Evolutionary conservation across 2,888 invertebrate genomes (phyloP).

Genomic region (Ectropis crepuscularia): DNA sequence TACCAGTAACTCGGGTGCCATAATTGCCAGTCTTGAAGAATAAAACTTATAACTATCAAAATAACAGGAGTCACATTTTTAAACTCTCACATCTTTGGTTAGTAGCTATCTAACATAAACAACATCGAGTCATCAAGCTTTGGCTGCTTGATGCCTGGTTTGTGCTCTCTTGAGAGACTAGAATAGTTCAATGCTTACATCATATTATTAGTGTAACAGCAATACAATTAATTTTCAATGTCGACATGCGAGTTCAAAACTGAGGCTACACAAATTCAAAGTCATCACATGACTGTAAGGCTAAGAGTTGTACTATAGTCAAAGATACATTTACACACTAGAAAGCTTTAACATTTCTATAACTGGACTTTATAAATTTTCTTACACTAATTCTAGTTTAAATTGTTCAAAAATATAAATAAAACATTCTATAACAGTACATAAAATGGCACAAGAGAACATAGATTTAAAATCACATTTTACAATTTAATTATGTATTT

Average conservation of each 20-base stretch:
- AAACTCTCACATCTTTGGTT: too few relatives aligned
- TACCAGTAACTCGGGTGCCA: slow-evolving; percentile 52
- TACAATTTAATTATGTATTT: slow-evolving; percentile 1
- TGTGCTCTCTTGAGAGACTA: too few relatives aligned
- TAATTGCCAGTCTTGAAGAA: slow-evolving; percentile 63
- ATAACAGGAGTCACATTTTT: slow-evolving; percentile 27
- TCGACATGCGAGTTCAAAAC: too few relatives aligned
- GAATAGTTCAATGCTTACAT: too few relatives aligned
- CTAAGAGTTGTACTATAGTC: slow-evolving; percentile 78
- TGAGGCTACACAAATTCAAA: slow-evolving; percentile 15
- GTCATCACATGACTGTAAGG: slow-evolving; percentile 70
- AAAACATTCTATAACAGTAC: slow-evolving; percentile 47
- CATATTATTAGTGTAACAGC: too few relatives aligned
- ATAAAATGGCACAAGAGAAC: slow-evolving; percentile 70
- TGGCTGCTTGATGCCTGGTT: too few relatives aligned
- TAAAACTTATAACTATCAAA: slow-evolving; percentile 56
- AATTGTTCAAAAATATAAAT: slow-evolving; percentile 24
- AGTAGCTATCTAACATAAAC: too few relatives aligned
- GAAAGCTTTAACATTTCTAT: slow-evolving; percentile 56
- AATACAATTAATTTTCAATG: too few relatives aligned
- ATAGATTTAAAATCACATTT: slow-evolving; percentile 35
- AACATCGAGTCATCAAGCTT: too few relatives aligned
- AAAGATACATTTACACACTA: slow-evolving; percentile 47
- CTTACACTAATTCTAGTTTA: slow-evolving; percentile 46
- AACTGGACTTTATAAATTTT: slow-evolving; percentile 54